phyloP scores from a whole-genome alignment of 2,888 invertebrate genomes.

The Gymnocheta viridis region DNA sequence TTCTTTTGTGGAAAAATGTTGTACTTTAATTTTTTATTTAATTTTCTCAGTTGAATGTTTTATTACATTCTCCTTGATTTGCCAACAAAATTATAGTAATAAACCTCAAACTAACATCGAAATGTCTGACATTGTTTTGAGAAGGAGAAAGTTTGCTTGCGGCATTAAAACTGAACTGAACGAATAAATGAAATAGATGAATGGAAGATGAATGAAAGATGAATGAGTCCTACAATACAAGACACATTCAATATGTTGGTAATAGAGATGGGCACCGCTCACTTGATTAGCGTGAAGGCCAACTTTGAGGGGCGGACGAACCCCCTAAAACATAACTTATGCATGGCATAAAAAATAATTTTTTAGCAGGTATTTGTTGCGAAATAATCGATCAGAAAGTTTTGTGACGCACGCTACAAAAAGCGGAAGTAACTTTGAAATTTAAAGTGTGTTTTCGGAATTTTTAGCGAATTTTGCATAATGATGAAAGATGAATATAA shows the following conservation, averaged over 20 bases:
- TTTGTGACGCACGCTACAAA: too few relatives aligned
- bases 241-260: constrained; percentile 2
- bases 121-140: not conserved
- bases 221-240: not conserved
- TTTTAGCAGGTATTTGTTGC: too few relatives aligned
- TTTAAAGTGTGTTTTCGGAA: too few relatives aligned
- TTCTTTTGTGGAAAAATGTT: not conserved
- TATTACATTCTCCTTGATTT: not conserved
- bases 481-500: too few relatives aligned
- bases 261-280: too few relatives aligned
- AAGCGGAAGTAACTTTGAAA: too few relatives aligned
- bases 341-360: too few relatives aligned
- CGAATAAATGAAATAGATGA: not conserved
- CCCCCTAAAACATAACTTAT: too few relatives aligned
- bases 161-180: not conserved
- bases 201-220: not conserved
- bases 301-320: too few relatives aligned
- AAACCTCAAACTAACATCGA: constrained; percentile 5
- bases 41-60: not conserved
- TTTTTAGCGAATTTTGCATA: too few relatives aligned
- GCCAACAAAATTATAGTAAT: constrained; percentile 4
- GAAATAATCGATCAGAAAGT: too few relatives aligned
- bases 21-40: not conserved
- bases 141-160: not conserved
- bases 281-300: too few relatives aligned